Evolutionary conservation across 2,888 invertebrate genomes (phyloP).

Genomic region (Gymnosoma rotundatum): DNA sequence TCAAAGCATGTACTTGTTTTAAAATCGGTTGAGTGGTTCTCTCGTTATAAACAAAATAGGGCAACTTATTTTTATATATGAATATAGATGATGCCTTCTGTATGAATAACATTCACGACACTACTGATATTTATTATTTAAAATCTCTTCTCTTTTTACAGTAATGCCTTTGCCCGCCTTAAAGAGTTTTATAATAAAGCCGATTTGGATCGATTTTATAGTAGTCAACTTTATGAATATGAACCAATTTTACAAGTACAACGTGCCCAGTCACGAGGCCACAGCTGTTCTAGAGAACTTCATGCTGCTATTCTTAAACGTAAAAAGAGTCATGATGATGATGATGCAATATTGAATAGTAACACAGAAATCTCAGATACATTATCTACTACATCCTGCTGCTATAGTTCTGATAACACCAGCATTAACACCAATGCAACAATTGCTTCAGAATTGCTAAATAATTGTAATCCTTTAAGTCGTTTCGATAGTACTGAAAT

Average conservation of each 20-base stretch:
- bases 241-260: slow-evolving; percentile 79
- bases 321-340: slow-evolving; percentile 74
- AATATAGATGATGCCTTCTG: too few relatives aligned
- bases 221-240: slow-evolving; percentile 78
- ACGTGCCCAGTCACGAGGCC: slow-evolving; percentile 76
- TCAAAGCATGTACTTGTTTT: too few relatives aligned
- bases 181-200: slow-evolving; percentile 76
- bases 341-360: slow-evolving; percentile 40
- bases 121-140: neutral
- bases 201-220: slow-evolving; percentile 77
- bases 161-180: slow-evolving; percentile 76
- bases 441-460: slow-evolving; percentile 65
- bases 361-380: neutral
- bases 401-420: slow-evolving; percentile 9
- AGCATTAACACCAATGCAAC: slow-evolving; percentile 27
- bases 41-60: too few relatives aligned
- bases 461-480: slow-evolving; percentile 71
- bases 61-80: too few relatives aligned
- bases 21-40: too few relatives aligned
- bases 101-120: too few relatives aligned
- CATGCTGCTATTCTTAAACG: slow-evolving; percentile 76
- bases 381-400: neutral
- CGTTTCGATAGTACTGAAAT: slow-evolving; percentile 70
- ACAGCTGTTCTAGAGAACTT: slow-evolving; percentile 77
- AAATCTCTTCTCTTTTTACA: slow-evolving; percentile 56